Conservation (phyloP, 1,140 invertebrate genomes). For the Hetaerina americana region DNA sequence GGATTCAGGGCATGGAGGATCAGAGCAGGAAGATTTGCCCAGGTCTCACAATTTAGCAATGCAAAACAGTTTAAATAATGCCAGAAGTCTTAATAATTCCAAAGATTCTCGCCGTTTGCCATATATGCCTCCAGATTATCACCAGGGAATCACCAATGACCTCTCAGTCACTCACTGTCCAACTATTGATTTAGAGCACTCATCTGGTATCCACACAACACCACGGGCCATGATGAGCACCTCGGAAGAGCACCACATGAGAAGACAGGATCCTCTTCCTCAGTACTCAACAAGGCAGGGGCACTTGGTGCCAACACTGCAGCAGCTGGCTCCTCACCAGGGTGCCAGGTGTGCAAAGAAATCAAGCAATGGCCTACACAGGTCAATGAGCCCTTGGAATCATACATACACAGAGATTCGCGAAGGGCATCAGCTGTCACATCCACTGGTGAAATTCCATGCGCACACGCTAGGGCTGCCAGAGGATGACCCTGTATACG, state of each 20-base stretch:
- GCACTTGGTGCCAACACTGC: constrained; percentile 16
- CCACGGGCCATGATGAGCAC: constrained; percentile 9
- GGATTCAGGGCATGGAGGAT: constrained; percentile 46
- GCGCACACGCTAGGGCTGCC: constrained; percentile 25
- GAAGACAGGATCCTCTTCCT: neutral
- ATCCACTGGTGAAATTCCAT: constrained; percentile 27
- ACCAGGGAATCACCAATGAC: constrained; percentile 10
- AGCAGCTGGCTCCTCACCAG: constrained; percentile 18
- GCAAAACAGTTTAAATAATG: constrained; percentile 23
- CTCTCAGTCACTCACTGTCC: constrained; percentile 2
- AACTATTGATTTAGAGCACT: constrained; percentile 4
- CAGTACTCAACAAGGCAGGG: neutral
- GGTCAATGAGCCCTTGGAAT: constrained; percentile 40
- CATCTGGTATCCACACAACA: constrained; percentile 10
- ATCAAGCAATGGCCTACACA: constrained; percentile 18
- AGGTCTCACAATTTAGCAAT: constrained; percentile 37
- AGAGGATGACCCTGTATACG: constrained; percentile 65
- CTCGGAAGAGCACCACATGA: neutral
- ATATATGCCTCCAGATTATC: constrained; percentile 16
- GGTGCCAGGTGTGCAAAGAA: constrained; percentile 18
- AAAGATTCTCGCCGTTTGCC: constrained; percentile 5
- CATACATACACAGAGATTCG: constrained; percentile 50
- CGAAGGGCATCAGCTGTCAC: constrained; percentile 32
- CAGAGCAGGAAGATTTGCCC: constrained; percentile 48
- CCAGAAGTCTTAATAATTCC: constrained; percentile 14